Evolutionary conservation across 2,888 invertebrate species (phyloP), one percentile per base, ranked within the genome.

Genomic region (Mythimna pallens): DNA sequence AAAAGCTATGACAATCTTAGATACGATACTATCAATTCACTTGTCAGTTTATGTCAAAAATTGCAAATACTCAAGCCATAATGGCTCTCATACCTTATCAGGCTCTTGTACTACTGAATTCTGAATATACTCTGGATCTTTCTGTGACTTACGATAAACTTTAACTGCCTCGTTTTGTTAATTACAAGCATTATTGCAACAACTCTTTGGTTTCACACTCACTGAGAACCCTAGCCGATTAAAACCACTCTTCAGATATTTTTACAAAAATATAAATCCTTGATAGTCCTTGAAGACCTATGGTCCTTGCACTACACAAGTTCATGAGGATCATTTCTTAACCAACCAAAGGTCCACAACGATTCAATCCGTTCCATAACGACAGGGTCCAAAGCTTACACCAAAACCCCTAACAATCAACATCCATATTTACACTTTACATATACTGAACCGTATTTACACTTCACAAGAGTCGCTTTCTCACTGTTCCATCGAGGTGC

Each of bases 181-280:
- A 82, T 89, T 86, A 87, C 86, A 86, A 87, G 85, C 84, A 81
- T 79, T 87, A 88, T 89, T 88, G 87, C 87, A 88, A 89, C 88
- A 89, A 91, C 92, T 95, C 95, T 95, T 95, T 95, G 95, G 95
- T 95, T 94, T 94, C 91, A 89, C 92, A 90, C 92, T 88, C 88
- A 88, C 84, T 76, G 62, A 79, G 73, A 80, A 82, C 82, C 80
- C 80, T 78, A 57, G 34, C 78, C 77, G 76, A 75, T 64, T 14
- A 43, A 73, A 77, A 64, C 64, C 50, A 55, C 50, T 47, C 25
- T n/a, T 59, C 0, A 43, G 61, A 70, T 70, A 68, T 68, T 81
- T 52, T 10, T 54, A 47, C 22, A 70, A 22, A 57, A 76, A 58
- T 22, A 65, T 30, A 58, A 65, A 67, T 59, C 52, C 14, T 47